Base-by-base conservation (phyloP, 2,113 vertebrate species). In the Sinocyclocheilus maitianheensis region DNA sequence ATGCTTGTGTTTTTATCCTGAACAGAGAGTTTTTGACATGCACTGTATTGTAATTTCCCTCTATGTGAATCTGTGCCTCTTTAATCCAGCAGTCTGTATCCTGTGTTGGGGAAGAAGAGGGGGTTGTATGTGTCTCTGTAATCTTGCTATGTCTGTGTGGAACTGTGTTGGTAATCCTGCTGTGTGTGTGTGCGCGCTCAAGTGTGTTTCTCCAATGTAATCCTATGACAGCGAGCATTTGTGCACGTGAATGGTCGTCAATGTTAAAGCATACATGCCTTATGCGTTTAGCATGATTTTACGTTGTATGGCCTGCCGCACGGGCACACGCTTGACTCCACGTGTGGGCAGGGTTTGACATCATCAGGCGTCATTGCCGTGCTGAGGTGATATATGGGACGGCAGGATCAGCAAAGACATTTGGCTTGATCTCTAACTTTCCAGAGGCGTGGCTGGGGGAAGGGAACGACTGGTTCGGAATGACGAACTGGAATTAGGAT, bases 101-200 rank as follows among this genome's bases (percentile, higher is more conserved):
- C 83, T 83, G 63, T 84, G 55, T 88, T 18, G 60, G 40, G 62
- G 26, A 74, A 62, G 69, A 63, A 75, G 65, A 76, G 85, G 80
- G 77, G 80, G 58, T 60, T 84, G 72, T 79, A 55, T 86, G 81
- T 71, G 69, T 85, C 78, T 87, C 53, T 78, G 77, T 90, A 85
- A 89, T 90, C 86, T 84, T 87, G 77, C 80, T 90, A 55, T 87
- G 85, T 89, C 65, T 86, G 85, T 84, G 86, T 87, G 84, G 74
- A 76, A 78, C 60, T 89, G 67, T 85, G 72, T 75, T 84, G 60
- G 75, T 90, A 90, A 91, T 91, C 88, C 85, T 82, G 55, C 87
- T 83, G 63, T 72, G 84, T 55, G 71, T 78, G 13, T 30, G 62
- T 51, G 37, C 40, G 10, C 58, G 14, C 77, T n/a, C 10, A 24